phyloP scores from a whole-genome alignment of 2,797 vertebrate genomes.

The Xiphophorus birchmanni region DNA sequence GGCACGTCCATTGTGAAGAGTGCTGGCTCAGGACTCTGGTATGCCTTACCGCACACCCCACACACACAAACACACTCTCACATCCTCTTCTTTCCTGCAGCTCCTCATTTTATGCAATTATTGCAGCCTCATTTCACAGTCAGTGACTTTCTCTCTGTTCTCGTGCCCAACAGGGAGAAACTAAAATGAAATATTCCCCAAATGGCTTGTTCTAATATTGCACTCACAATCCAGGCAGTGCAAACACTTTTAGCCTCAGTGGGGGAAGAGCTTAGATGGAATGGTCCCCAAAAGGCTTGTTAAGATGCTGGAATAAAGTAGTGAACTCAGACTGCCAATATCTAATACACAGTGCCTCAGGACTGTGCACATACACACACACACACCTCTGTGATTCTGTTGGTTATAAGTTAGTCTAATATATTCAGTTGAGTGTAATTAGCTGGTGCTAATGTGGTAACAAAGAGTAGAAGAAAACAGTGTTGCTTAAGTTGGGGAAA shows the following conservation, averaged over 20 bases:
- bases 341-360: conserved; percentile 44
- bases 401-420: conserved; percentile 72
- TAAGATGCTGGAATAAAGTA: conserved; percentile 71
- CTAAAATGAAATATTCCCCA: conserved; percentile 64
- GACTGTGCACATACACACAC: conserved; percentile 3
- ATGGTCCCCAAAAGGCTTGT: conserved; percentile 68
- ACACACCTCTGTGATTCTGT: conserved; percentile 20
- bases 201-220: conserved; percentile 49
- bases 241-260: conserved; percentile 54
- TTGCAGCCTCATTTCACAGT: conserved; percentile 68
- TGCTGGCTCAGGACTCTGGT: conserved; percentile 99
- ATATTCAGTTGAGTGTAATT: conserved; percentile 70
- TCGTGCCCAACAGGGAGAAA: conserved; percentile 52
- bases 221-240: conserved; percentile 34
- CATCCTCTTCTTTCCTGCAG: conserved; percentile 19
- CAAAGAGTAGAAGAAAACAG: conserved; percentile 51
- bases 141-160: conserved; percentile 55
- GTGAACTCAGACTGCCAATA: conserved; percentile 50
- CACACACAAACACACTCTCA: conserved; percentile 15
- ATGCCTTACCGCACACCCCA: conserved; percentile 38
- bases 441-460: conserved; percentile 68
- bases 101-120: conserved; percentile 51
- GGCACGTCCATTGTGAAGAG: conserved; percentile 99
- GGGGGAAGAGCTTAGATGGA: conserved; percentile 48
- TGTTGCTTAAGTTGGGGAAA: conserved; percentile 41